Base-by-base conservation (phyloP, 1,140 invertebrate genomes). In the Tenebrio molitor region DNA sequence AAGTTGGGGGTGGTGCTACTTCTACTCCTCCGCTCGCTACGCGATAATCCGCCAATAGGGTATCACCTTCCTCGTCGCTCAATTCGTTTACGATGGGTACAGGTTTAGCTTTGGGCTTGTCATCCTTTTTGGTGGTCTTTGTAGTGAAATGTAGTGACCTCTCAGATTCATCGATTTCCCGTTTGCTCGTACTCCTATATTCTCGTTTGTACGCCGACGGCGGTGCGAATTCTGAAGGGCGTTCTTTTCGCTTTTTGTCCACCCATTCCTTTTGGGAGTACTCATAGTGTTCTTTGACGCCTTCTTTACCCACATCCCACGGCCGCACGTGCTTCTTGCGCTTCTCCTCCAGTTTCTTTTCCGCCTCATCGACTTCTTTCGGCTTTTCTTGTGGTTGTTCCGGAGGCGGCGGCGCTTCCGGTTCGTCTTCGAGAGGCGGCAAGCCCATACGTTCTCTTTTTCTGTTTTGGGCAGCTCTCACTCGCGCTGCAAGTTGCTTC, bases 231-330 rank as follows among this genome's bases (percentile, higher is more conserved):
- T 94, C 91, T 3, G 85, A 66, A 6, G 83, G 83, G 69, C 93
- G 86, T 77, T 92, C 88, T 71, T 84, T 82, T 63, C 92, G 86
- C 80, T 92, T 89, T 77, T 92, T 90, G 67, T 92, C 86, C 7
- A 93, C 88, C 91, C 93, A 95, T 84, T 94, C 90, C 81, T 93
- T 90, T 85, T 95, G 93, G 0, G 88, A 89, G 88, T 93, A 90
- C 70, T 87, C 84, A 74, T 85, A 84, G 72, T 87, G 85, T 75
- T 86, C 86, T 53, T 86, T 87, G 3, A 86, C 80, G 1, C 84
- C 83, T 66, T 86, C 83, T 78, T 92, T 92, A 1, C 90, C 88
- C 10, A 88, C 79, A 77, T 92, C 91, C 91, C 91, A 92, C 23
- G 91, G 90, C 8, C 91, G 81, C 3, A 92, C 81, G 67, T 89